phyloP scores from a whole-genome alignment of 2,113 vertebrate genomes.

The Bos indicus region DNA sequence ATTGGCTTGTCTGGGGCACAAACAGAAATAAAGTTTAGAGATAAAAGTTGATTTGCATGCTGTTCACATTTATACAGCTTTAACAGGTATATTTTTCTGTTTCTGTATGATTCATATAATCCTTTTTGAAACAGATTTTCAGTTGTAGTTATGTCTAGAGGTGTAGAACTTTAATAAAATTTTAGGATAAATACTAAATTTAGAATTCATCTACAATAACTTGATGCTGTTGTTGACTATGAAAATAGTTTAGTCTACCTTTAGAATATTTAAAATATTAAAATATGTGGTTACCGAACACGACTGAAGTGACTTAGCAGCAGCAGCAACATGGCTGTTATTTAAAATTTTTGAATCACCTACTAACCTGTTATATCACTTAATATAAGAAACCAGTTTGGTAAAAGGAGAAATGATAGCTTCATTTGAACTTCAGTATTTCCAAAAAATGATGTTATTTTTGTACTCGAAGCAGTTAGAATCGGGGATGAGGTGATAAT shows the following conservation, averaged over 20 bases:
- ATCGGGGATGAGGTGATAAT: neutral
- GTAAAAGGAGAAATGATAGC: neutral
- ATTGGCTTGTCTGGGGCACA: slow-evolving; percentile 55
- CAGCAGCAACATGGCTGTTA: neutral
- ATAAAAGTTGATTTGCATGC: slow-evolving; percentile 64
- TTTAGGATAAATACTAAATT: slow-evolving; percentile 56
- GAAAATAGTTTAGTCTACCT: slow-evolving; percentile 52
- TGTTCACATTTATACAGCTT: slow-evolving; percentile 52
- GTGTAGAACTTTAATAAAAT: slow-evolving; percentile 66
- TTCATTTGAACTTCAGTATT: slow-evolving; percentile 32
- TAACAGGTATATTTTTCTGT: slow-evolving; percentile 62
- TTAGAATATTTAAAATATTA: slow-evolving; percentile 40
- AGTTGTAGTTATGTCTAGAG: slow-evolving; percentile 58
- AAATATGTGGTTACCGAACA: slow-evolving; percentile 2
- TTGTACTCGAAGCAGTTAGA: neutral
- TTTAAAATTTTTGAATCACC: neutral
- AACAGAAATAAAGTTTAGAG: slow-evolving; percentile 66
- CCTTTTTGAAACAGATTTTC: slow-evolving; percentile 64
- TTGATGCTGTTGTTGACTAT: slow-evolving; percentile 37
- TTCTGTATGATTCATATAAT: slow-evolving; percentile 57
- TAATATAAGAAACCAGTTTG: slow-evolving; percentile 33
- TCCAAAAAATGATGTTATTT: neutral
- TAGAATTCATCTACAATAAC: slow-evolving; percentile 11
- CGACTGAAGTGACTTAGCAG: too few species aligned
- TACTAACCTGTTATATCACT: neutral